Base-by-base conservation (phyloP, 2,113 vertebrate genomes). In the Peromyscus maniculatus region DNA sequence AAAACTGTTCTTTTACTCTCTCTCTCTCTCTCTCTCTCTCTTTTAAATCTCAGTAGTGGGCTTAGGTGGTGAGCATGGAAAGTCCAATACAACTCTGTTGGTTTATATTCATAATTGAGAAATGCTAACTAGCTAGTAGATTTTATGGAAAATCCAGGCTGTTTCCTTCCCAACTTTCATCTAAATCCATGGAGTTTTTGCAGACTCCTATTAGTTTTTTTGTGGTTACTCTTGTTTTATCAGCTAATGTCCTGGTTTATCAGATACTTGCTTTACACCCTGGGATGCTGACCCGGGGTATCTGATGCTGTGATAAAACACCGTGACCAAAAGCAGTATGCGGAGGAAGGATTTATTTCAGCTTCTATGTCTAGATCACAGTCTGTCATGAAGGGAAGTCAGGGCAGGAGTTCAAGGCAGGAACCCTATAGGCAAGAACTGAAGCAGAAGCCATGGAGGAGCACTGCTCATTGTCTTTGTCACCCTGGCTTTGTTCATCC, bases 101-200 rank as follows among this genome's bases (percentile, higher is more conserved):
- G 87, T 46, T 52, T 74, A 0, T 88, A 64, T 93, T 80, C 9
- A 0, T 93, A 83, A 66, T 79, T 87, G 57, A 95, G 31, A 93
- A 89, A 87, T 64, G 36, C 43, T 83, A 78, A 94, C 28, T 92
- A 93, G 91, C 62, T 93, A 71, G n/a, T 49, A 87, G 55, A 88
- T 17, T 57, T 74, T 62, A 83, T 57, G 33, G 36, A 83, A 39
- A 62, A 33, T 49, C 15, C 24, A 96, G 49, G 4, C 31, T 82
- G 24, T 83, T 11, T 17, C 89, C 7, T 22, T 0, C 31, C 6
- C 13, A 4, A 4, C 26, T 2, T 19, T n/a, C n/a, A 11, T 72
- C 21, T 82, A 78, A 24, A 71, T 21, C 95, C 22, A 12, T 66
- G 39, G 46, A 72, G 5, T 4, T 89, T 92, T 93, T 49, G 39